These are phyloP conservation scores for Stenodera caucasica DNA, from an alignment of 2,888 invertebrate genomes.

Conservation along the genomic window DNA sequence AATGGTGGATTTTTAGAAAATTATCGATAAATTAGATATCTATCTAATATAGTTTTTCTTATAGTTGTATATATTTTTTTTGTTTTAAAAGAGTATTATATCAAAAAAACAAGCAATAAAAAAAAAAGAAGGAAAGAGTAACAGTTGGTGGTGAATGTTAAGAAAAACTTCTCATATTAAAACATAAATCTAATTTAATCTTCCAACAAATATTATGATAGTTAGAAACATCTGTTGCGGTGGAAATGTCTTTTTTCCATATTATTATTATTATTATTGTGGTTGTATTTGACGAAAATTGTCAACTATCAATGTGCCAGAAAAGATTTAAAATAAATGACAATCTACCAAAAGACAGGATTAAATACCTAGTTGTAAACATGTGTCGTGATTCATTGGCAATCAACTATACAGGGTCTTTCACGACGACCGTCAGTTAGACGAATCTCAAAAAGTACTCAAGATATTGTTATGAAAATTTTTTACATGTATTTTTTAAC, in stretches of 20 bases:
- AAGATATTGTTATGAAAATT: too few species aligned
- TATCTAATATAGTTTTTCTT: too few species aligned
- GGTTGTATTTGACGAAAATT: constrained; percentile 3
- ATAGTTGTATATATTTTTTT: too few species aligned
- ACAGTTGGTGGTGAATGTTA: neutral
- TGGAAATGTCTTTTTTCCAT: neutral
- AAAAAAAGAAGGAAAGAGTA: too few species aligned
- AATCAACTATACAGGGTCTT: too few species aligned
- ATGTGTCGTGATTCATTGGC: constrained; percentile 43
- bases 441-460: too few species aligned
- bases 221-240: constrained; percentile 13
- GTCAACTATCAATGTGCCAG: constrained; percentile 9
- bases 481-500: too few species aligned
- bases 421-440: too few species aligned
- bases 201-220: constrained; percentile 20
- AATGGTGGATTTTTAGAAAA: too few species aligned
- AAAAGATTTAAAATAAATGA: constrained; percentile 17
- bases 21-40: too few species aligned
- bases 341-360: constrained; percentile 32
- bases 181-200: constrained; percentile 26
- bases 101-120: too few species aligned
- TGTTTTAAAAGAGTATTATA: too few species aligned
- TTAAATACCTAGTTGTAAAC: constrained; percentile 39
- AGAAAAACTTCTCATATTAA: constrained; percentile 23
- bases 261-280: neutral